Conservation (phyloP, 2,797 vertebrate genomes). For the Pipistrellus nathusii region DNA sequence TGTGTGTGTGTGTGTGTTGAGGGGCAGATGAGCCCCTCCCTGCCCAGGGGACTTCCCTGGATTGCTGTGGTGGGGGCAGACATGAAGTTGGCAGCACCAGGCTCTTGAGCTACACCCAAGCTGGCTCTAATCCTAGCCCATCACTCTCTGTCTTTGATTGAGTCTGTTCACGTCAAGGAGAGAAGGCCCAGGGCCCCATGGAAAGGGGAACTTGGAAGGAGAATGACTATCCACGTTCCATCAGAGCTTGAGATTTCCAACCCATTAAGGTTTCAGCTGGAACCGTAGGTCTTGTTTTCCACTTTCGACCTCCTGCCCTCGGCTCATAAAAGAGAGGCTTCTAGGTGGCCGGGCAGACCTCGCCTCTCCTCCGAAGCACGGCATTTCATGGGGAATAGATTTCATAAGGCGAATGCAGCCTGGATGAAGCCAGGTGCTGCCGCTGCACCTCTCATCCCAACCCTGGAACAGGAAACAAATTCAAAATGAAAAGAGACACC, state of each 20-base stretch:
- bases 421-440: neutral
- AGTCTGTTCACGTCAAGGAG: neutral
- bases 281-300: neutral
- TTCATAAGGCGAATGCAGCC: neutral
- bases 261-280: neutral
- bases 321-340: neutral
- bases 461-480: neutral
- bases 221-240: neutral
- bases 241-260: neutral
- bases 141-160: neutral
- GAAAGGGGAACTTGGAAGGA: neutral
- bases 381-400: neutral
- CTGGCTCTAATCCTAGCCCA: neutral
- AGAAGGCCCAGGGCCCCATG: neutral
- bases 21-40: neutral
- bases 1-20: conserved; percentile 11
- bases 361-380: neutral
- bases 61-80: neutral
- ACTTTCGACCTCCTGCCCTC: neutral
- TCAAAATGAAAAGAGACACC: conserved; percentile 9
- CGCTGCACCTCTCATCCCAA: neutral
- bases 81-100: neutral
- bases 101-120: neutral
- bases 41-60: neutral
- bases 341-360: neutral